Base-by-base conservation (phyloP, 2,113 vertebrate species). In the Aegithalos caudatus region DNA sequence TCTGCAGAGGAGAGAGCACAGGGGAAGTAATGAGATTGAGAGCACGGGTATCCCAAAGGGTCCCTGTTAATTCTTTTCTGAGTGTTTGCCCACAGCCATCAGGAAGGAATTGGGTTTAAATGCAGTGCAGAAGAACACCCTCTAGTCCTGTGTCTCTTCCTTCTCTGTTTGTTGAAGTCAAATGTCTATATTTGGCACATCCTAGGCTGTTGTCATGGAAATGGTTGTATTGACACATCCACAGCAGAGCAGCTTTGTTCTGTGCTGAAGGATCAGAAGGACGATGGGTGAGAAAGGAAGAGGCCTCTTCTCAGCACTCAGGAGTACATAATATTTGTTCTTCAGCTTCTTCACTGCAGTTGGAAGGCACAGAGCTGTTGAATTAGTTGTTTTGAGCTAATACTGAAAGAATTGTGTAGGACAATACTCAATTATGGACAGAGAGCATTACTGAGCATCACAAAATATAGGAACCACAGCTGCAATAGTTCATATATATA, bases 141-240 rank as follows among this genome's bases (percentile, higher is more conserved):
- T 91, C 42, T 54, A 48, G 45, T 71, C 64, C 24, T 28, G 19
- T 64, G 73, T 78, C 64, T 94, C 38, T 78, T 92, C n/a, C 54
- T 89, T 81, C 58, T 81, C 88, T 83, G 51, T 92, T 88, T 82
- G 65, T 79, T 90, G 85, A 84, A 92, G 94, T 74, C 54, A 72
- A 78, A 92, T 88, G 31, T 96, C 94, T 97, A 83, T 97, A 96
- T 96, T 95, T 96, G 94, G 91, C 91, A 88, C 70, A 79, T 89
- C 56, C 62, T 53, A 83, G 94, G 89, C 94, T 95, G 96, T 97
- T 97, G 94, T 96, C 96, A 95, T 97, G 94, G 97, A 94, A 97
- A 97, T 97, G 29, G 88, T 81, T 91, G 81, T 93, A 96, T 94
- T 96, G 95, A 96, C 84, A 94, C 86, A 92, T 94, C 88, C 76